phyloP scores from a whole-genome alignment of 2,113 vertebrate genomes.

The Aegotheles bennettii region DNA sequence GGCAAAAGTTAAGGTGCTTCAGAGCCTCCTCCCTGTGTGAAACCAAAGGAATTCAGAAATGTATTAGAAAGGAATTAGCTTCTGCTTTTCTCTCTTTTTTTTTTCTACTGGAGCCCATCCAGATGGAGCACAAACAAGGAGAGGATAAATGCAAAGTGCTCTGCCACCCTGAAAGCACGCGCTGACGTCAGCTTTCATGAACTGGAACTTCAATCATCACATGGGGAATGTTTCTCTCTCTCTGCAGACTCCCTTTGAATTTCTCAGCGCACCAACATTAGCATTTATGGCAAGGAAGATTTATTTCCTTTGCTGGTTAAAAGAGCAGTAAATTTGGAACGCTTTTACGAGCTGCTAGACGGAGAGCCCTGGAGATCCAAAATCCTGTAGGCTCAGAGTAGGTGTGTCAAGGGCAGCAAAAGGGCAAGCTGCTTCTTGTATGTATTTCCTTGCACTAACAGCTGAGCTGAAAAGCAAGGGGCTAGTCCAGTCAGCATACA shows the following conservation, averaged over 20 bases:
- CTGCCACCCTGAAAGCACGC: constrained; percentile 19
- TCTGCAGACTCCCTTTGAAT: constrained; percentile 25
- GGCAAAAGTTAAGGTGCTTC: background rate
- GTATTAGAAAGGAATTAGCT: constrained; percentile 47
- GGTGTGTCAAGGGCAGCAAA: background rate
- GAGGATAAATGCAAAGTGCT: constrained; percentile 43
- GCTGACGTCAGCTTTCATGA: constrained; percentile 59
- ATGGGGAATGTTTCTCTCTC: constrained; percentile 20
- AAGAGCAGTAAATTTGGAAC: background rate
- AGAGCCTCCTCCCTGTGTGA: background rate
- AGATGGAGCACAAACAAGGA: constrained; percentile 67
- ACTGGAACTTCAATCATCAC: constrained; percentile 36
- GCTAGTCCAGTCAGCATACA: background rate
- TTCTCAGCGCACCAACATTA: constrained; percentile 6
- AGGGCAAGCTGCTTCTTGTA: background rate
- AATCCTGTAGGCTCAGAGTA: background rate
- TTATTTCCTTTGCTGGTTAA: constrained; percentile 15
- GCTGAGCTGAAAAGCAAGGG: background rate
- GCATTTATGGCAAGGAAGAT: constrained; percentile 41
- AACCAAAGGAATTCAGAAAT: background rate
- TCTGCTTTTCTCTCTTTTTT: background rate
- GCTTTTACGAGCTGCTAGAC: background rate
- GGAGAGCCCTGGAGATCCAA: background rate
- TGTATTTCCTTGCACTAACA: background rate
- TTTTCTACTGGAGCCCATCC: constrained; percentile 42